A percentile compares a stretch with the other conserved stretches of the same genome.
Evolutionary conservation across 2,888 invertebrate genomes (phyloP).

Genomic region (Nomada lathburiana): DNA sequence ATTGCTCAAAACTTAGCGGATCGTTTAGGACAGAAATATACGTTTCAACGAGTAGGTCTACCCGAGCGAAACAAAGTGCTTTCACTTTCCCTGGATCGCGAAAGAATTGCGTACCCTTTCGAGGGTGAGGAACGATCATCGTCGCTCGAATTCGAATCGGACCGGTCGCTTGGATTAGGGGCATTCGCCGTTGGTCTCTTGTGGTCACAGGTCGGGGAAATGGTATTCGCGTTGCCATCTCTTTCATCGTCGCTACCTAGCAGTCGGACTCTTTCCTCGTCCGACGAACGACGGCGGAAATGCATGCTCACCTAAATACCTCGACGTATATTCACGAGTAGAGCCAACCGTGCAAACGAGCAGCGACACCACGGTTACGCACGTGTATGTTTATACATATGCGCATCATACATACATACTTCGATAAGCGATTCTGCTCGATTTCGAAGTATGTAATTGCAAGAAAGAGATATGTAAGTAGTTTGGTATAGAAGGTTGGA

Average conservation of each 20-base stretch:
- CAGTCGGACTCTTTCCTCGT: conserved; percentile 41
- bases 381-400: too few species aligned
- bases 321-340: conserved; percentile 70
- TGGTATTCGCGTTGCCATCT: conserved; percentile 34
- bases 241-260: conserved; percentile 25
- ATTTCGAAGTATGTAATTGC: too few species aligned
- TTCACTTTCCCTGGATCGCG: too few species aligned
- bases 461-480: too few species aligned
- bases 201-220: conserved; percentile 5
- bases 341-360: conserved; percentile 46
- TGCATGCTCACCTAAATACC: conserved; percentile 77
- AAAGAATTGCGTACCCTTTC: background rate
- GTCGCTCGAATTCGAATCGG: conserved; percentile 6
- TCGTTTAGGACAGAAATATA: too few species aligned
- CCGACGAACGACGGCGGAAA: conserved; percentile 68
- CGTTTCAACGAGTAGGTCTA: too few species aligned
- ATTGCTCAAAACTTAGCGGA: too few species aligned
- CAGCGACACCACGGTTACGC: background rate
- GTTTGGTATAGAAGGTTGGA: too few species aligned
- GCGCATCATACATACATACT: too few species aligned
- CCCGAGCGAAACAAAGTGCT: too few species aligned
- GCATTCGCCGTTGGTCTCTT: conserved; percentile 2
- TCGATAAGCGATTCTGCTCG: too few species aligned
- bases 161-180: conserved; percentile 54
- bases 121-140: too few species aligned